A percentile compares a stretch with the other conserved stretches of the same genome.
phyloP scores from a whole-genome alignment of 2,113 vertebrate species.

The Brachirus orientalis region DNA sequence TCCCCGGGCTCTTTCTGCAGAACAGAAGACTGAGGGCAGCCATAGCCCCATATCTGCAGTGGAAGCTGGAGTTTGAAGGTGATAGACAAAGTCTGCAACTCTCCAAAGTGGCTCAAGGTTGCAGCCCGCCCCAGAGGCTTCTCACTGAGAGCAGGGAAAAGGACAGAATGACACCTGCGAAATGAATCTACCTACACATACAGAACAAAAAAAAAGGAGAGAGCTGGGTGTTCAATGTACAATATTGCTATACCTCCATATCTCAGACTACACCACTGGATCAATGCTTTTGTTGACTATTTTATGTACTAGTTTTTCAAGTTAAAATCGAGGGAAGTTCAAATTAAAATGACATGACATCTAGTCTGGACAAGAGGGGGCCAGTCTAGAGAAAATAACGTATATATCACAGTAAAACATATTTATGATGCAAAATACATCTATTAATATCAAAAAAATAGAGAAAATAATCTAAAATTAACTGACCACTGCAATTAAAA shows the following conservation, averaged over 20 bases:
- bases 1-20: conserved; percentile 40
- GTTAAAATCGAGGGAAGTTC: too few species aligned
- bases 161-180: conserved; percentile 63
- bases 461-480: too few species aligned
- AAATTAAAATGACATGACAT: too few species aligned
- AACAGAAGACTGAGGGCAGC: conserved; percentile 50
- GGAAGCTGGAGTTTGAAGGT: conserved; percentile 70
- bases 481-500: too few species aligned
- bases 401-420: too few species aligned
- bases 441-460: too few species aligned
- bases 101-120: conserved; percentile 75
- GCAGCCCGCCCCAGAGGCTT: conserved; percentile 49
- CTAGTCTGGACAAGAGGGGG: too few species aligned
- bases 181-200: conserved; percentile 53
- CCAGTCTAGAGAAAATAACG: too few species aligned
- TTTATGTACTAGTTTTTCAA: too few species aligned
- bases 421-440: too few species aligned
- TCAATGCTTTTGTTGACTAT: conserved; percentile 8
- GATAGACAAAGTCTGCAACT: conserved; percentile 58
- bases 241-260: too few species aligned
- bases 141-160: conserved; percentile 36
- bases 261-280: too few species aligned
- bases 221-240: not conserved
- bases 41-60: conserved; percentile 29
- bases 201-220: not conserved